These are phyloP conservation scores for Cardiocondyla obscurior DNA, from an alignment of 1,140 invertebrate genomes.

Conservation along the genomic window DNA sequence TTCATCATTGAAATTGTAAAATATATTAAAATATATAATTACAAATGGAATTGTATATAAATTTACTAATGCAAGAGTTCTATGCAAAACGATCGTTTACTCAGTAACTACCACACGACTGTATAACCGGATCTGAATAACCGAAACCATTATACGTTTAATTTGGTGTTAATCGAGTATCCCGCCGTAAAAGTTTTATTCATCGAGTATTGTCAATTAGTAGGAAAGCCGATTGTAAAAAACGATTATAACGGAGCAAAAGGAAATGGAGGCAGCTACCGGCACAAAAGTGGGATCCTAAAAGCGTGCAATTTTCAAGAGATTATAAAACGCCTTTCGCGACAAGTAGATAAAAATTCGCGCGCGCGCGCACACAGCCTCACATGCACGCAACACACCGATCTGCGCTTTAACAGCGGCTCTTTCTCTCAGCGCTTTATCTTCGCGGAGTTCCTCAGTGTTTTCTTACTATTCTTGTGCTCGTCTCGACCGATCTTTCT, in stretches of 20 bases:
- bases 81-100: not conserved
- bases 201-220: not conserved
- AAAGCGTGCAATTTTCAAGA: conserved; percentile 52
- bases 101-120: too few relatives aligned
- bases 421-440: conserved; percentile 40
- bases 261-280: conserved; percentile 31
- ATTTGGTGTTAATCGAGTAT: not conserved
- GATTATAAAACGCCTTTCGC: conserved; percentile 53
- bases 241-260: conserved; percentile 33
- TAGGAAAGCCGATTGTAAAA: conserved; percentile 4
- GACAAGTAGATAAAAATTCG: conserved; percentile 58
- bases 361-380: not conserved
- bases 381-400: not conserved
- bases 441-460: conserved; percentile 1
- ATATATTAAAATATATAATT: too few relatives aligned
- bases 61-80: not conserved
- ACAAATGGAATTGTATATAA: not conserved
- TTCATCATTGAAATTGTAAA: not conserved
- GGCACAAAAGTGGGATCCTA: conserved; percentile 44
- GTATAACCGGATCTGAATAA: not conserved
- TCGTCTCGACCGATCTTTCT: conserved; percentile 56
- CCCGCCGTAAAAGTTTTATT: conserved; percentile 4
- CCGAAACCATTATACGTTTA: not conserved
- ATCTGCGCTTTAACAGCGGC: conserved; percentile 15
- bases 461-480: conserved; percentile 50